Conservation (phyloP, 2,797 vertebrate genomes). For the Emydoidea blandingii region DNA sequence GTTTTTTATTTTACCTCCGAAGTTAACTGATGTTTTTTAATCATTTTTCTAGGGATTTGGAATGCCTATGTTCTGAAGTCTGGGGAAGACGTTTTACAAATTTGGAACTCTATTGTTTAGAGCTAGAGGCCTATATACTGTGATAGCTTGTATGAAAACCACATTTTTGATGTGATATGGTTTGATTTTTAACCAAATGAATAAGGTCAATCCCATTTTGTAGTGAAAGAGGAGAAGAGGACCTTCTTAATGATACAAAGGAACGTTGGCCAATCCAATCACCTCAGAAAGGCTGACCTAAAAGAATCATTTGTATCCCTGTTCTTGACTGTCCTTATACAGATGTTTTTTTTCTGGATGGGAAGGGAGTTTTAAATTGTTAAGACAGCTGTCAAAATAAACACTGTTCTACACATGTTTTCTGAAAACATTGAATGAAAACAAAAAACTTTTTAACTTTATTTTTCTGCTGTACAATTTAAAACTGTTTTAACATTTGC, state of each 20-base stretch:
- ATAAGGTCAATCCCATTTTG: conserved; percentile 84
- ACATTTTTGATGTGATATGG: conserved; percentile 86
- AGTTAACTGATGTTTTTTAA: conserved; percentile 53
- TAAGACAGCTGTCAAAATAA: conserved; percentile 83
- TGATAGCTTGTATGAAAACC: conserved; percentile 88
- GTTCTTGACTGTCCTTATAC: conserved; percentile 82
- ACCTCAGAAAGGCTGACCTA: conserved; percentile 83
- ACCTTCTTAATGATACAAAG: conserved; percentile 80
- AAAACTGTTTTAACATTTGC: conserved; percentile 88
- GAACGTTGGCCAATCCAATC: conserved; percentile 78
- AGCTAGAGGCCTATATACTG: conserved; percentile 92
- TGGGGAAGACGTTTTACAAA: conserved; percentile 84
- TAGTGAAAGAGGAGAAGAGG: conserved; percentile 81
- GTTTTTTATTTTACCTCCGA: background rate
- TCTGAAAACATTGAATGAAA: conserved; percentile 86
- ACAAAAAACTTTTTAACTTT: conserved; percentile 88
- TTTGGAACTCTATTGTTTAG: conserved; percentile 88
- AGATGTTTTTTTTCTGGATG: conserved; percentile 79
- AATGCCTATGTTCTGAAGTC: conserved; percentile 99
- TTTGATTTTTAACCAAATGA: conserved; percentile 88
- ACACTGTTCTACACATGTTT: conserved; percentile 86
- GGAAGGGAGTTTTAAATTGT: conserved; percentile 85
- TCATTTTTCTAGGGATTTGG: conserved; percentile 90
- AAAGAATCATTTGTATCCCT: conserved; percentile 82
- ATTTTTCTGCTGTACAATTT: conserved; percentile 90